phyloP scores from a whole-genome alignment of 2,888 invertebrate genomes.

The Habroteleia sp. region DNA sequence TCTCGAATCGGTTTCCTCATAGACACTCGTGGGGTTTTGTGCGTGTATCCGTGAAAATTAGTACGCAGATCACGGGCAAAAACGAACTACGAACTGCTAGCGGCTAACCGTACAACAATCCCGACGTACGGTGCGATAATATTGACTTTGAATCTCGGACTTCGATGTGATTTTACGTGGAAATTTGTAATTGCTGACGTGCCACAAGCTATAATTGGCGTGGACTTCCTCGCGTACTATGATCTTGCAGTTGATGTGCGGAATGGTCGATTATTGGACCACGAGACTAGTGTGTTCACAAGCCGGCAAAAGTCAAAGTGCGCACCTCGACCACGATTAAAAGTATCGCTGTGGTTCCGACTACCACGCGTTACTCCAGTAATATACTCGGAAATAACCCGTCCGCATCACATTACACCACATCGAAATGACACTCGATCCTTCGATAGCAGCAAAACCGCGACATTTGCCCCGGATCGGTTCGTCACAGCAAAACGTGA shows the following conservation, averaged over 20 bases:
- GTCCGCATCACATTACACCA: no score
- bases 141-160: not conserved
- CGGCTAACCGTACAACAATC: slow-evolving; percentile 2
- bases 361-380: not conserved
- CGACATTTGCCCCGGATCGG: not conserved
- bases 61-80: slow-evolving; percentile 49
- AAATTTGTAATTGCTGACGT: slow-evolving; percentile 19
- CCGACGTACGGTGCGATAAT: not conserved
- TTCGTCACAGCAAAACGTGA: not conserved
- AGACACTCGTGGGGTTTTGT: not conserved
- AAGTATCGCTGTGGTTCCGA: not conserved
- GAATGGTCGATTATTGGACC: not conserved
- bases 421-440: no score
- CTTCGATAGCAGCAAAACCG: not conserved
- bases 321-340: not conserved
- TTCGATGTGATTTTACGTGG: not conserved
- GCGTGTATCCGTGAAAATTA: not conserved
- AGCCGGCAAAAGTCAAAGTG: not conserved
- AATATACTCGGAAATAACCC: not conserved
- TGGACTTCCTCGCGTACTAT: slow-evolving; percentile 6
- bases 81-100: slow-evolving; percentile 37
- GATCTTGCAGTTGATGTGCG: not conserved
- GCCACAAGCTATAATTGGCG: not conserved
- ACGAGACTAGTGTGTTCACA: not conserved
- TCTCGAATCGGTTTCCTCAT: not conserved